Evolutionary conservation across 2,888 invertebrate species (phyloP).

Genomic region (Epicampocera succincta): DNA sequence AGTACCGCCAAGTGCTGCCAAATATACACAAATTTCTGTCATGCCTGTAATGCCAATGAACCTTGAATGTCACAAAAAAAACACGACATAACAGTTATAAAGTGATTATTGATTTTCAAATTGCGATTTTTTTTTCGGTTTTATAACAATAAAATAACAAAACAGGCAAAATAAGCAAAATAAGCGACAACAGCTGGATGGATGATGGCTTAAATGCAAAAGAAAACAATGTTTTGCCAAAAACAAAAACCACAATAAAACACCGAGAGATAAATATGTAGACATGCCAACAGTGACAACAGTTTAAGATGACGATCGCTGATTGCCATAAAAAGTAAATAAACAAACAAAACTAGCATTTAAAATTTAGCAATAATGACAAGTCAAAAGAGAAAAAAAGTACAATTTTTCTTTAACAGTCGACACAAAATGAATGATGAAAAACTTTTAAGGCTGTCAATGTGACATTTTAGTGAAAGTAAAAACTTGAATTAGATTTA

Average conservation of each 20-base stretch:
- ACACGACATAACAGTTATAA: conserved; percentile 40
- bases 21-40: too few species aligned
- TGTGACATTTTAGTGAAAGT: conserved; percentile 67
- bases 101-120: conserved; percentile 62
- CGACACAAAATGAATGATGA: conserved; percentile 64
- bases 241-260: background rate
- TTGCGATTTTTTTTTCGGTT: conserved; percentile 25
- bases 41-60: conserved; percentile 60
- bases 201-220: conserved; percentile 17
- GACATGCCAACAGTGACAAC: conserved; percentile 66
- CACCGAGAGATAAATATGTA: conserved; percentile 60
- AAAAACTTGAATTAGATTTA: conserved; percentile 69
- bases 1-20: too few species aligned
- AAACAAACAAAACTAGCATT: conserved; percentile 53
- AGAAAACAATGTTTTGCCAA: conserved; percentile 54
- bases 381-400: conserved; percentile 26
- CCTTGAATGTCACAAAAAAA: conserved; percentile 64
- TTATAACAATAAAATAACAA: conserved; percentile 33
- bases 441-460: conserved; percentile 68
- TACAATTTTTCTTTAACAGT: conserved; percentile 15
- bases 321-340: conserved; percentile 74
- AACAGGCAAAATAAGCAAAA: conserved; percentile 14
- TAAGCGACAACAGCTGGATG: conserved; percentile 1
- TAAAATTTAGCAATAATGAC: conserved; percentile 48
- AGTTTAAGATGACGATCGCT: conserved; percentile 78